Evolutionary conservation across 2,888 invertebrate species (phyloP).

Genomic region (Campoletis raptor): DNA sequence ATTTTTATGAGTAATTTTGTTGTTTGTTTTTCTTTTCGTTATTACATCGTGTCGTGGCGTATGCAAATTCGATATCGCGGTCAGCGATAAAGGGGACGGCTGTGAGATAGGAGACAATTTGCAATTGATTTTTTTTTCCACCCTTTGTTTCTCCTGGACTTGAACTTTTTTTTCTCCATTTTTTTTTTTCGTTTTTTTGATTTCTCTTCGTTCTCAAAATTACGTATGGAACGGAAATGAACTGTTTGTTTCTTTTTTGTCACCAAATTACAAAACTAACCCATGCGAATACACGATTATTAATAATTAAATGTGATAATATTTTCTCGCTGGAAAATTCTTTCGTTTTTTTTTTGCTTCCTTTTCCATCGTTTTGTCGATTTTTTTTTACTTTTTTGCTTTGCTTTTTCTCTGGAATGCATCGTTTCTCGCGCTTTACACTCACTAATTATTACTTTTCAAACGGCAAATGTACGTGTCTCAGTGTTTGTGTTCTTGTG

Average conservation of each 20-base stretch:
- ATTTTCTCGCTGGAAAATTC: constrained; percentile 31
- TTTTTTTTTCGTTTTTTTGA: constrained; percentile 16
- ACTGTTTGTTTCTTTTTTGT: constrained; percentile 2
- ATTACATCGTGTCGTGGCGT: constrained; percentile 56
- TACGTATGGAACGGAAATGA: constrained; percentile 43
- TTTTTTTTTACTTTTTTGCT: constrained; percentile 30
- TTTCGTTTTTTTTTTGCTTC: constrained; percentile 35
- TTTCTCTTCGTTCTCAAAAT: constrained; percentile 44
- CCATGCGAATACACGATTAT: constrained; percentile 62
- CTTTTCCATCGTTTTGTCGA: constrained; percentile 32
- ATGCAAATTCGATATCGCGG: constrained; percentile 58
- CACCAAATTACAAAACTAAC: constrained; percentile 60
- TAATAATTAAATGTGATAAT: constrained; percentile 36
- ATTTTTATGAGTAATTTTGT: constrained; percentile 30
- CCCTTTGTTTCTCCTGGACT: constrained; percentile 40
- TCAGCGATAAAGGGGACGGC: constrained; percentile 61
- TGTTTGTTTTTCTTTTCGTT: constrained; percentile 36
- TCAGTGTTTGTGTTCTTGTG: constrained; percentile 59
- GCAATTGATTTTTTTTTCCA: not conserved
- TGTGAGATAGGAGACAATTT: constrained; percentile 54
- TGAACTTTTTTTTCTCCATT: constrained; percentile 8
- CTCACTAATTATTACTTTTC: constrained; percentile 48
- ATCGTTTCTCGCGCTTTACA: constrained; percentile 54
- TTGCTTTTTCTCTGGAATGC: constrained; percentile 62
- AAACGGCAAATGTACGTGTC: constrained; percentile 67